A percentile compares a stretch with the other conserved stretches of the same genome.
Evolutionary conservation across 1,140 invertebrate species (phyloP).

Genomic region (Ectropis grisescens): DNA sequence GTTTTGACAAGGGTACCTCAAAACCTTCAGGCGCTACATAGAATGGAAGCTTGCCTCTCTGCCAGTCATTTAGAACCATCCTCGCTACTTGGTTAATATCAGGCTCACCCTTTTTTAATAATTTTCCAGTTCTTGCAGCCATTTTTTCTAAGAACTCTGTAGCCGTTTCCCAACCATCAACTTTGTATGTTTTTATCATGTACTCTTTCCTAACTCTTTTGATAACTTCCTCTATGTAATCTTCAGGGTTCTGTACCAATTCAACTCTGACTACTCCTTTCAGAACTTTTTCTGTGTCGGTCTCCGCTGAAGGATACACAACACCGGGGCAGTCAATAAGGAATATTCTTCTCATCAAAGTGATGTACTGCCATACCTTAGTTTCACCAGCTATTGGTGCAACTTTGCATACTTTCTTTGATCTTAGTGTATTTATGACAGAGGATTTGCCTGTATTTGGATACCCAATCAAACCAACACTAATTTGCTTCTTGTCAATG

Average conservation of each 20-base stretch:
- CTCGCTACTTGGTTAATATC: slow-evolving; percentile 90
- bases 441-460: slow-evolving; percentile 99
- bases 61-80: slow-evolving; percentile 99
- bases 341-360: slow-evolving; percentile 96
- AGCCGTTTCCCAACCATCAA: slow-evolving; percentile 82
- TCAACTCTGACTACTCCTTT: slow-evolving; percentile 97
- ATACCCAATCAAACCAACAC: slow-evolving; percentile 99
- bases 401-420: slow-evolving; percentile 98
- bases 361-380: slow-evolving; percentile 99
- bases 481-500: slow-evolving; percentile 97
- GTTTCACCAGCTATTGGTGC: slow-evolving; percentile 99
- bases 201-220: slow-evolving; percentile 92
- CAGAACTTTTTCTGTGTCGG: slow-evolving; percentile 95
- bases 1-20: slow-evolving; percentile 72
- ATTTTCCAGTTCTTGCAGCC: slow-evolving; percentile 87
- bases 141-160: slow-evolving; percentile 95
- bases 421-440: slow-evolving; percentile 95
- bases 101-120: slow-evolving; percentile 96
- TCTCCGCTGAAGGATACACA: slow-evolving; percentile 94
- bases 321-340: slow-evolving; percentile 99
- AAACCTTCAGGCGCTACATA: slow-evolving; percentile 89
- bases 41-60: slow-evolving; percentile 96
- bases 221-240: slow-evolving; percentile 91
- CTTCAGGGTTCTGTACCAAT: slow-evolving; percentile 93
- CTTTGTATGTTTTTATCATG: slow-evolving; percentile 91